Base-by-base conservation (phyloP, 2,888 invertebrate species). In the Anagyrus pseudococci region DNA sequence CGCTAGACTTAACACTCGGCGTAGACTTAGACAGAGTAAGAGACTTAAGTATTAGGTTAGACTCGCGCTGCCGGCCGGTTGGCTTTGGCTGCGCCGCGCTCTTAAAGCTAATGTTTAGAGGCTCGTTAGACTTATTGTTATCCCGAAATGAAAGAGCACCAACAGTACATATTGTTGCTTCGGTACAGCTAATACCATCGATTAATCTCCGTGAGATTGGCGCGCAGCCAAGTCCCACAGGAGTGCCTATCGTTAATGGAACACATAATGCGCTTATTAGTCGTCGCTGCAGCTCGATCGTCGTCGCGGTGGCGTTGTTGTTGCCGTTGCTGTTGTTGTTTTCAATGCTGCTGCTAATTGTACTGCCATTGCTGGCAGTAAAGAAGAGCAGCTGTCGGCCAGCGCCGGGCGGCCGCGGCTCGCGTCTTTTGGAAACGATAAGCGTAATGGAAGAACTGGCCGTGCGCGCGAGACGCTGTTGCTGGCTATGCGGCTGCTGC, bases 101-200 rank as follows among this genome's bases (percentile, higher is more conserved):
- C 75, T 75, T 75, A 75, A 74, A 75, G 74, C 75, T 77, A 77
- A 70, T 70, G 69, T 76, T 75, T 43, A 74, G 73, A 73, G 74
- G 76, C 76, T 75, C 74, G 72, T 77, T 67, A 66, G 64, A 66
- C 69, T 71, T 73, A 79, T 76, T 72, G 72, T 81, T 81, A 81
- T 82, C 81, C 82, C 81, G 82, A 81, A 80, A 78, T 79, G 80
- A 82, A 82, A 82, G 81, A 82, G 82, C 82, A 82, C 82, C 82
- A 81, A 80, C 82, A 80, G 79, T 81, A 77, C 76, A 79, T 73
- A 79, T 81, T 80, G 80, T 80, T 80, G 80, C 80, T 79, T 79
- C 79, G 79, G 77, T 78, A 79, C 76, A 73, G 74, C 76, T 78
- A 79, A 79, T 80, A 79, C 79, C 79, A 77, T 80, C 76, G 75